Base-by-base conservation (phyloP, 2,888 invertebrate genomes). In the Lasioglossum pauxillum region DNA sequence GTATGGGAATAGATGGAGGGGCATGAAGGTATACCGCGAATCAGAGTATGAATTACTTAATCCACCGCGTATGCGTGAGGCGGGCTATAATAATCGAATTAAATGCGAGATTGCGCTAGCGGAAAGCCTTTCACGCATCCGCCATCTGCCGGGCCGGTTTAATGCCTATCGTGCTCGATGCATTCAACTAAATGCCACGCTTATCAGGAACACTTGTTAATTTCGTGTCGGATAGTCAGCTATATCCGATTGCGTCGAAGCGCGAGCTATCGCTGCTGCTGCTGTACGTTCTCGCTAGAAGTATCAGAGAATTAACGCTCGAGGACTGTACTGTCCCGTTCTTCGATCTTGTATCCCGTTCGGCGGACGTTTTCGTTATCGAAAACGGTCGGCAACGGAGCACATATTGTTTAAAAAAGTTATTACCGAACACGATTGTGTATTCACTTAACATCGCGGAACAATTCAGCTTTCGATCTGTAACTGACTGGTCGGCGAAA, bases 11-110 rank as follows among this genome's bases (percentile, higher is more conserved):
- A 75, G 76, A 73, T 31, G 80, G 80, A 57, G 75, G 77, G 57
- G 80, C 10, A 53, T 7, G 44, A 72, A 64, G 64, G 73, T 46
- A 5, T 23, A 57, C 41, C 46, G 41, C 35, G 82, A 77, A 80
- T 88, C 78, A 81, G 83, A 85, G 75, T 90, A 88, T 89, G 88
- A 91, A 91, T 91, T 91, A 91, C 91, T 88, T 90, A 91, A 89
- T 90, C 85, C 85, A 83, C 31, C 44, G 80, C 64, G 71, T 78
- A 69, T 80, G 85, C 72, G 49, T 75, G 73, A 46, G 46, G 60
- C 79, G 57, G 64, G 82, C 75, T 77, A 89, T 88, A 80, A 88
- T 92, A 92, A 92, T 92, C 91, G 90, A 91, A 92, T 92, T 90
- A 91, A 89, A 91, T 88, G 89, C 86, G 88, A 90, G 90, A 91